Evolutionary conservation across 1,140 invertebrate species (phyloP), one percentile per base, ranked within the genome.

Genomic region (Tetramorium parvispinum): DNA sequence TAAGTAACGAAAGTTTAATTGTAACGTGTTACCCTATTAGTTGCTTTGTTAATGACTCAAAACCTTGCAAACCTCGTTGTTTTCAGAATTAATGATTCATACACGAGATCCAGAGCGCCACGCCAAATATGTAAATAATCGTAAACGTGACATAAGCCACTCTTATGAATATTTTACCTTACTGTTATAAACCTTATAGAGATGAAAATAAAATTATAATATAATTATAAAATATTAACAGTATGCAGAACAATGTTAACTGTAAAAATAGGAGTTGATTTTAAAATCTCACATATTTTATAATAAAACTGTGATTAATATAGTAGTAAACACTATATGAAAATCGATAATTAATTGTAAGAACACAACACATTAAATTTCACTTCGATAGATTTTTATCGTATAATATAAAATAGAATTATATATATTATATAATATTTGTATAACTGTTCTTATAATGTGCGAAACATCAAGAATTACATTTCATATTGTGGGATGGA

Each of bases 11-110:
- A 18, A 7, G 4, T 21, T 37, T 32, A 0, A 53, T 51, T 11
- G 18, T 37, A 37, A 51, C 46, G 18, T 21, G 6, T 79, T 43
- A 40, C 13, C 5, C n/a, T 70, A 43, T 66, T 55, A 43, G 10
- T 70, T 24, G 16, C 13, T 81, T 55, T 40, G 16, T 43, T 81
- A 81, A 68, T 81, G 63, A 81, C 49, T 81, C 63, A 81, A 81
- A 81, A 68, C 11, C 63, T 68, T 13, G 13, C 46, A 46, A 53
- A 6, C 51, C 16, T 53, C 32, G 5, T 68, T 61, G 8, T 8
- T 61, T 53, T 27, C 49, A 68, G 32, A 81, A 57, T 81, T 68
- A 70, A 81, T 81, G 78, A 81, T 55, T 81, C 78, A 81, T 57
- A 55, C 49, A 21, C 32, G 21, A 66, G n/a, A 81, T 81, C 49